phyloP scores from a whole-genome alignment of 2,113 vertebrate species.

The Melanerpes aurifrons region DNA sequence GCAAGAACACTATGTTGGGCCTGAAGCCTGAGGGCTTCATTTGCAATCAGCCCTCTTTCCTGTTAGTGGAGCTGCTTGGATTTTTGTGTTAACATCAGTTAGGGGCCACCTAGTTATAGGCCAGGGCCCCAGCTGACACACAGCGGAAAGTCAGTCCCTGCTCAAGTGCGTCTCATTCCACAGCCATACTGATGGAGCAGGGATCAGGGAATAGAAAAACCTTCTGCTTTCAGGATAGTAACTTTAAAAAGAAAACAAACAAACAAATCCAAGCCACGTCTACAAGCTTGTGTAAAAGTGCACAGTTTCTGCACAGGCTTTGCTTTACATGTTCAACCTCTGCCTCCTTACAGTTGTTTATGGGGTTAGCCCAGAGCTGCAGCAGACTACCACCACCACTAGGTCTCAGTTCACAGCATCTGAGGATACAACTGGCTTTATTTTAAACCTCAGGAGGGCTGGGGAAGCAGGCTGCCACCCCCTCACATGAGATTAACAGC shows the following conservation, averaged over 20 bases:
- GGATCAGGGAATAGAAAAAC: background rate
- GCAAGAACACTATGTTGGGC: fast-evolving
- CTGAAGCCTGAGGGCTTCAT: background rate
- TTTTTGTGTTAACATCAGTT: background rate
- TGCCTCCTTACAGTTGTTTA: background rate
- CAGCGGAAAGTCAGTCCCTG: background rate
- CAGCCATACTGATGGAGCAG: background rate
- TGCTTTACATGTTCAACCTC: background rate
- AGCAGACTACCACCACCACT: background rate
- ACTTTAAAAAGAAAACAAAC: background rate
- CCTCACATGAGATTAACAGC: fast-evolving
- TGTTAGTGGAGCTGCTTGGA: background rate
- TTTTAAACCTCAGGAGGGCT: background rate
- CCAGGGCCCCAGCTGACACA: background rate
- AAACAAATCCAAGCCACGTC: background rate
- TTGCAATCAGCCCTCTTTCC: background rate
- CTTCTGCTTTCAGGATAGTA: background rate
- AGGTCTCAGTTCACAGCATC: background rate
- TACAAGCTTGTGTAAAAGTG: background rate
- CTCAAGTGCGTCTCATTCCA: background rate
- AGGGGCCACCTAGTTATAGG: background rate
- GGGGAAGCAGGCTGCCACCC: background rate
- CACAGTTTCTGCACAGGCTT: background rate
- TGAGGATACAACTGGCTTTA: background rate
- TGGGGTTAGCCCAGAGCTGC: background rate